A percentile compares a stretch with the other conserved stretches of the same genome.
These are phyloP conservation scores for Caenorhabditis doughertyi DNA, from an alignment of 2,888 invertebrate genomes.

Conservation along the genomic window DNA sequence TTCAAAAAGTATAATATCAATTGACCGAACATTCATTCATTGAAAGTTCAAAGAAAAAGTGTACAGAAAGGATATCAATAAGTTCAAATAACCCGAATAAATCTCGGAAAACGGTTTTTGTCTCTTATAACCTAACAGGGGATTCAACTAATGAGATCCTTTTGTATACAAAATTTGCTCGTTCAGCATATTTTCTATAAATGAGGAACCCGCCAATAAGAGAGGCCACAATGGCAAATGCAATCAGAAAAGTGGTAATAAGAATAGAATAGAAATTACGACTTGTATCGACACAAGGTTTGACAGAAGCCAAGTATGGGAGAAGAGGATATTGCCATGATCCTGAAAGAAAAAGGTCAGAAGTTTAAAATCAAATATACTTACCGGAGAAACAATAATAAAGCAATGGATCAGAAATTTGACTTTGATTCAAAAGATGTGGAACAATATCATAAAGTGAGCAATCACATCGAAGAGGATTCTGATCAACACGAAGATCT, in stretches of 20 bases:
- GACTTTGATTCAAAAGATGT: conserved; percentile 68
- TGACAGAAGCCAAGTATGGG: conserved; percentile 73
- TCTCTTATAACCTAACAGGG: conserved; percentile 47
- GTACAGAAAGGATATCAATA: background rate
- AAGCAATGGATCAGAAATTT: conserved; percentile 71
- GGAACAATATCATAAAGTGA: conserved; percentile 71
- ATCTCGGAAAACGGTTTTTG: background rate
- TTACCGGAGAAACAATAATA: conserved; percentile 78
- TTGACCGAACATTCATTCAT: background rate
- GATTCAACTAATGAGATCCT: conserved; percentile 52
- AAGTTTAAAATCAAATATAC: background rate
- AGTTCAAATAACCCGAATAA: conserved; percentile 5
- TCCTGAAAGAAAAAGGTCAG: too few relatives aligned
- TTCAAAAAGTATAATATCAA: background rate
- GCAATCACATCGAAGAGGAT: conserved; percentile 80
- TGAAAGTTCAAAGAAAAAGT: background rate
- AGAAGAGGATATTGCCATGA: conserved; percentile 78
- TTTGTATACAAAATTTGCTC: conserved; percentile 59
- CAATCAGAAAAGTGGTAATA: conserved; percentile 69
- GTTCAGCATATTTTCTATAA: conserved; percentile 48
- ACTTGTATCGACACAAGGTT: conserved; percentile 67
- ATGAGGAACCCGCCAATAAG: conserved; percentile 66
- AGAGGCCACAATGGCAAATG: conserved; percentile 66
- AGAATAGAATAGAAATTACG: conserved; percentile 72
- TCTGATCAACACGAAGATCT: conserved; percentile 71